A percentile compares a stretch with the other conserved stretches of the same genome.
Conservation (phyloP, 2,888 invertebrate species). For the Balanococcus diminutus region DNA sequence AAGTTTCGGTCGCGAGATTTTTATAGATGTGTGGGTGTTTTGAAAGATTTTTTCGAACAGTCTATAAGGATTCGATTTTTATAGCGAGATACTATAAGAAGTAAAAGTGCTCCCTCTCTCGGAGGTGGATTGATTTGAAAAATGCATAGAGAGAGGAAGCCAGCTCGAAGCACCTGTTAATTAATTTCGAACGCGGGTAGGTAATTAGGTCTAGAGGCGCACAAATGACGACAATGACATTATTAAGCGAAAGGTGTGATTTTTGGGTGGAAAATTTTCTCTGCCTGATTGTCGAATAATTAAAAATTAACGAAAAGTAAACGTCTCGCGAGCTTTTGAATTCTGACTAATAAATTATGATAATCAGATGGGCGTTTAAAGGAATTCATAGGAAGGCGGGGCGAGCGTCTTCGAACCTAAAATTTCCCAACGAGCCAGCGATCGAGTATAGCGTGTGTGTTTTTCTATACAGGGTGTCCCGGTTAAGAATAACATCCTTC, state of each 20-base stretch:
- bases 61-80: too few relatives aligned
- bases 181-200: neutral
- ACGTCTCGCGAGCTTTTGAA: neutral
- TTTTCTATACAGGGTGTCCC: too few relatives aligned
- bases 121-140: neutral
- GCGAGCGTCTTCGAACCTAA: neutral
- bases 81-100: too few relatives aligned
- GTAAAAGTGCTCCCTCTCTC: too few relatives aligned
- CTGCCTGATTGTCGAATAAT: neutral
- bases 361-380: neutral
- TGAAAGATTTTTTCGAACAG: neutral
- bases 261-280: neutral
- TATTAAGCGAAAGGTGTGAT: neutral
- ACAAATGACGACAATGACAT: neutral
- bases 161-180: neutral
- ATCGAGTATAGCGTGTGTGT: neutral
- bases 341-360: slow-evolving; percentile 6
- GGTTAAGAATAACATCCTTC: too few relatives aligned
- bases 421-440: too few relatives aligned
- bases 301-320: slow-evolving; percentile 13
- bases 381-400: neutral
- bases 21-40: too few relatives aligned
- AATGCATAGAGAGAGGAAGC: neutral
- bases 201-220: too few relatives aligned
- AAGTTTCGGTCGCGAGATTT: neutral